Conservation (phyloP, 1,140 invertebrate species). For the Palaemon carinicauda region DNA sequence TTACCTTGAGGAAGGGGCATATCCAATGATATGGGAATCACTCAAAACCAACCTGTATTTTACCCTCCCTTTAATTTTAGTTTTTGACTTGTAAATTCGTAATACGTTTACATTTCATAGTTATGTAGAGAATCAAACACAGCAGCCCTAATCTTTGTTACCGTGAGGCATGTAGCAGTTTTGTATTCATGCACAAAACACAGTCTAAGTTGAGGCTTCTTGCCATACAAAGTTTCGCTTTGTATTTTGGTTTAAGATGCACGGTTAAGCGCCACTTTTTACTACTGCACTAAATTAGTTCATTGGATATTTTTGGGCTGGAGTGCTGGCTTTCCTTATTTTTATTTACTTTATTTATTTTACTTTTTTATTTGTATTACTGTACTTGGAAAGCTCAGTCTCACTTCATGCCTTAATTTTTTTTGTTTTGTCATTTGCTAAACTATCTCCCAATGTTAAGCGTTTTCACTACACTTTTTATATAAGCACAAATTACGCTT, state of each 20-base stretch:
- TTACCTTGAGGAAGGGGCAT: no score
- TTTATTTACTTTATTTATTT: conserved; percentile 34
- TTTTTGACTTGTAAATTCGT: no score
- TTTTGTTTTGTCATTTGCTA: neutral
- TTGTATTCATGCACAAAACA: neutral
- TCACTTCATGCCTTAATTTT: conserved; percentile 10
- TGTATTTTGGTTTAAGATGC: conserved; percentile 50
- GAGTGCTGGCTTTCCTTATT: neutral
- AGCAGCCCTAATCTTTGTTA: neutral
- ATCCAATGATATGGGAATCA: no score
- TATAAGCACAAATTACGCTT: no score
- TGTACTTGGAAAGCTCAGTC: conserved; percentile 38
- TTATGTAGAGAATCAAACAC: neutral
- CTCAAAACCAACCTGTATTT: no score
- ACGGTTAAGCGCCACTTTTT: neutral
- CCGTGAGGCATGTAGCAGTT: neutral
- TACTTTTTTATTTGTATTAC: neutral
- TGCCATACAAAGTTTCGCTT: conserved; percentile 47
- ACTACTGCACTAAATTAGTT: neutral
- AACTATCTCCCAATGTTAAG: neutral
- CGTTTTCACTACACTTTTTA: neutral
- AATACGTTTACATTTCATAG: no score
- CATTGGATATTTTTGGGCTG: neutral
- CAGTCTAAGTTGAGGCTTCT: neutral
- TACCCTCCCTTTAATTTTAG: no score